Conservation (phyloP, 2,113 vertebrate genomes). For the Chrysemys picta region DNA sequence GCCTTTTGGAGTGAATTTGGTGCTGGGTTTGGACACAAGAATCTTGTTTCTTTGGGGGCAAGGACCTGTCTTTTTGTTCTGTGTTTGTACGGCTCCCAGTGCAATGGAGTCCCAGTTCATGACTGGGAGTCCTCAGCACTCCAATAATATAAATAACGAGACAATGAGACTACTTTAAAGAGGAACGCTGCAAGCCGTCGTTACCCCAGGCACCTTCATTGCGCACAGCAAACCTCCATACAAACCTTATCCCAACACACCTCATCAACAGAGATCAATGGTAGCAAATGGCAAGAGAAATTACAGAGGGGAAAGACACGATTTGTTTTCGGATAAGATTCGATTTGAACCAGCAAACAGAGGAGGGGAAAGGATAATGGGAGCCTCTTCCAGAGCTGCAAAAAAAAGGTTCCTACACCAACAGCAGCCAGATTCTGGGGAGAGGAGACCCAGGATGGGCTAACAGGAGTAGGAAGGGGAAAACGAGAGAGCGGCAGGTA, state of each 20-base stretch:
- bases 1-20: neutral
- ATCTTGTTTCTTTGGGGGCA: neutral
- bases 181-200: neutral
- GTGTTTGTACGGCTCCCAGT: too few species aligned
- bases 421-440: neutral
- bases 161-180: neutral
- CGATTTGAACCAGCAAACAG: neutral
- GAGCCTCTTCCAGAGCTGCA: neutral
- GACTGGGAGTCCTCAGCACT: neutral
- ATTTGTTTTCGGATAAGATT: neutral
- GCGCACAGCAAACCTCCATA: neutral
- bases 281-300: neutral
- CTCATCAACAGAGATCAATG: neutral
- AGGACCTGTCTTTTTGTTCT: too few species aligned
- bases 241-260: neutral
- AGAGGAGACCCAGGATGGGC: neutral
- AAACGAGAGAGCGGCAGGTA: neutral
- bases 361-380: neutral
- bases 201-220: neutral
- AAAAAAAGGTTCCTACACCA: neutral
- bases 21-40: neutral
- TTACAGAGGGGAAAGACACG: conserved; percentile 10
- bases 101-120: neutral
- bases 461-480: neutral
- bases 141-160: neutral